Percentiles rank a stretch among this genome's conserved stretches.
Evolutionary conservation across 2,888 invertebrate genomes (phyloP).

Genomic region (Microplitis manilae): DNA sequence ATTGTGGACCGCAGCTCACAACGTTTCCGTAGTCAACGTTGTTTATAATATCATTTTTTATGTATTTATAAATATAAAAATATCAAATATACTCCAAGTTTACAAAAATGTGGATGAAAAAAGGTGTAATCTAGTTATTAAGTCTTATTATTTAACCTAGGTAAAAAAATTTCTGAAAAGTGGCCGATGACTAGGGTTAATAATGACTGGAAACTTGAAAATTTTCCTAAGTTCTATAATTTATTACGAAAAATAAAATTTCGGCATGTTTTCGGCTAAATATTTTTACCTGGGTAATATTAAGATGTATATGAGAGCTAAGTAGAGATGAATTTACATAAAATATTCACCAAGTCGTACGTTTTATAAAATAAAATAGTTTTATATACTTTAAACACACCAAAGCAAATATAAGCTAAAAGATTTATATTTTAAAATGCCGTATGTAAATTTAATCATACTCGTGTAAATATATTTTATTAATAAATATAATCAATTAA

Average conservation of each 20-base stretch:
- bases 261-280: no score
- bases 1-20: constrained; percentile 11
- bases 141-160: not conserved
- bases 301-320: not conserved
- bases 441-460: not conserved
- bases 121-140: not conserved
- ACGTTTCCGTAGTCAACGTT: constrained; percentile 9
- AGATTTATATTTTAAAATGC: constrained; percentile 5
- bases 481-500: not conserved
- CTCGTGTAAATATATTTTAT: not conserved
- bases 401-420: constrained; percentile 6
- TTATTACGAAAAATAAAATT: no score
- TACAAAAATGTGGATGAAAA: not conserved
- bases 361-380: constrained; percentile 3
- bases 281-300: not conserved
- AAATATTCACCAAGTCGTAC: constrained; percentile 7
- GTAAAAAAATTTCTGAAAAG: not conserved
- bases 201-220: not conserved
- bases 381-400: not conserved
- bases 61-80: not conserved
- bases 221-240: no score
- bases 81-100: not conserved
- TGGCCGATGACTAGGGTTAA: not conserved
- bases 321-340: not conserved
- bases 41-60: not conserved